phyloP scores from a whole-genome alignment of 2,113 vertebrate genomes.

The Camarhynchus parvulus region DNA sequence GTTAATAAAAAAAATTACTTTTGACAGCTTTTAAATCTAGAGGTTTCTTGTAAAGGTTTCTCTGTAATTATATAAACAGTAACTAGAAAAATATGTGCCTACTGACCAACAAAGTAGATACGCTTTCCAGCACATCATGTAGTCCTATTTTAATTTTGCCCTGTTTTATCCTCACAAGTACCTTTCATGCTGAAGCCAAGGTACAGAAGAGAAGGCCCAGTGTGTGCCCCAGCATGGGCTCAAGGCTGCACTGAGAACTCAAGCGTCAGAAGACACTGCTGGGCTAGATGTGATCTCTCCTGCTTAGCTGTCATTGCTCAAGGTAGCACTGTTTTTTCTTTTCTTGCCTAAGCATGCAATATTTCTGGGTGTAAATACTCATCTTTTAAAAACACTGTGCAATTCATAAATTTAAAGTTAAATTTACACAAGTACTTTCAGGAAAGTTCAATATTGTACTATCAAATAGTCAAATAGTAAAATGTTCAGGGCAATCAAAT shows the following conservation, averaged over 20 bases:
- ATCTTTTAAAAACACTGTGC: neutral
- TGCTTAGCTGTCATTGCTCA: neutral
- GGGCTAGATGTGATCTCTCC: neutral
- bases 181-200: neutral
- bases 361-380: neutral
- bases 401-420: neutral
- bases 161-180: neutral
- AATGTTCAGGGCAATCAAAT: neutral
- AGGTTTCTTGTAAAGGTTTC: neutral
- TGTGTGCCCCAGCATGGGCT: rapidly evolving
- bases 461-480: neutral
- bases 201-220: neutral
- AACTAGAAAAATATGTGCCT: neutral
- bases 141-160: neutral
- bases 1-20: neutral
- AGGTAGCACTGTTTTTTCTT: neutral
- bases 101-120: neutral
- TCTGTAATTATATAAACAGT: neutral
- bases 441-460: neutral
- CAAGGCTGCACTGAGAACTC: neutral
- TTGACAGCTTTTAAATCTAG: neutral
- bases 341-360: neutral
- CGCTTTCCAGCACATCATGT: neutral
- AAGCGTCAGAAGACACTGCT: neutral
- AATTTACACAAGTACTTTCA: neutral